Evolutionary conservation across 2,888 invertebrate genomes (phyloP).

Genomic region (Cordilura impudica): DNA sequence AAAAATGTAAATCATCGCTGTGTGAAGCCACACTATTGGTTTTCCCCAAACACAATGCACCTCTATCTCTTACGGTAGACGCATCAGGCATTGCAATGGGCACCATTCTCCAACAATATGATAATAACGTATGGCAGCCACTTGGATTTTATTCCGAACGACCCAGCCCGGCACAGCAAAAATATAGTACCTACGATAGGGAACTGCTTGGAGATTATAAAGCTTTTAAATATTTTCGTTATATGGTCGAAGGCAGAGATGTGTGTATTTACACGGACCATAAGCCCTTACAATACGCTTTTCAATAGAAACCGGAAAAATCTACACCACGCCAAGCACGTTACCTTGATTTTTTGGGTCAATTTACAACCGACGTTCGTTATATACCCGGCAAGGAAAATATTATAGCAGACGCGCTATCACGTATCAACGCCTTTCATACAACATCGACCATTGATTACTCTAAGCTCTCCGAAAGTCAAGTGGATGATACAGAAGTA

Average conservation of each 20-base stretch:
- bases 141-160: constrained; percentile 40
- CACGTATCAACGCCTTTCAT: constrained; percentile 55
- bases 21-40: constrained; percentile 18
- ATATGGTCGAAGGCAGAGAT: constrained; percentile 72
- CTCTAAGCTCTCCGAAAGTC: constrained; percentile 64
- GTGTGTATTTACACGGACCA: constrained; percentile 72
- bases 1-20: constrained; percentile 2
- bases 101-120: constrained; percentile 25
- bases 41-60: constrained; percentile 38
- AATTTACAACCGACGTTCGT: constrained; percentile 42
- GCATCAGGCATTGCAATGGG: constrained; percentile 25
- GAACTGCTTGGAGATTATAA: constrained; percentile 44
- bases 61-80: constrained; percentile 2
- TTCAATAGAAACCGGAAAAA: constrained; percentile 67
- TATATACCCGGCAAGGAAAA: constrained; percentile 40
- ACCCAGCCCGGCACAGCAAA: constrained; percentile 27
- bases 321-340: constrained; percentile 45
- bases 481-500: background rate
- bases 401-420: constrained; percentile 28
- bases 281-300: constrained; percentile 71
- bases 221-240: constrained; percentile 43
- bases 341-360: constrained; percentile 23
- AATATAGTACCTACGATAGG: constrained; percentile 43
- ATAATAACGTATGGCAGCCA: constrained; percentile 21
- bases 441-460: constrained; percentile 70